Evolutionary conservation across 2,113 vertebrate species (phyloP).

Genomic region (Pygoscelis antarcticus): DNA sequence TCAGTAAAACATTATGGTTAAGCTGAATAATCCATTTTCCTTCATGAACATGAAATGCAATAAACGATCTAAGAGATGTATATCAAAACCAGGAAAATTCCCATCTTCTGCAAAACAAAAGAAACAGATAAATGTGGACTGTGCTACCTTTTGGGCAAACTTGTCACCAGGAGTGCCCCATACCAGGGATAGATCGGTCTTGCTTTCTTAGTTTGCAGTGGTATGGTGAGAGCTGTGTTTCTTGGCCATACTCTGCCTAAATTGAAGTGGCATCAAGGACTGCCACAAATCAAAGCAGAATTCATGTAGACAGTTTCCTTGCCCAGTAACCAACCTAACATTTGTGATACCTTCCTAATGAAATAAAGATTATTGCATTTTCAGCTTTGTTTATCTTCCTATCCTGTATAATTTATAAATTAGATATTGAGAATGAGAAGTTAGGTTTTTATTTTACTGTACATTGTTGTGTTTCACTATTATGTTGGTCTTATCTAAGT

Average conservation of each 20-base stretch:
- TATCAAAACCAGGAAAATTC: not conserved
- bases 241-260: not conserved
- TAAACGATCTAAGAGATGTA: not conserved
- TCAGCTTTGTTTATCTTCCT: not conserved
- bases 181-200: accelerated
- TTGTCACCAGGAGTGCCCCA: not conserved
- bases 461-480: not conserved
- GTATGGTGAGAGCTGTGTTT: not conserved
- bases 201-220: not conserved
- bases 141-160: not conserved
- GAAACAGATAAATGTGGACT: not conserved
- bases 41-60: not conserved
- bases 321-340: not conserved
- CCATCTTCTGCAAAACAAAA: not conserved
- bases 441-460: not conserved
- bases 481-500: not conserved
- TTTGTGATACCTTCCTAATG: not conserved
- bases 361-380: not conserved
- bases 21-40: conserved; percentile 11
- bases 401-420: not conserved
- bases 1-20: conserved; percentile 42
- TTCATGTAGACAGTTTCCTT: not conserved
- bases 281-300: not conserved
- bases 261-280: not conserved
- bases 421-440: not conserved